Conservation (phyloP, 2,888 invertebrate species). For the Cephus runcator region DNA sequence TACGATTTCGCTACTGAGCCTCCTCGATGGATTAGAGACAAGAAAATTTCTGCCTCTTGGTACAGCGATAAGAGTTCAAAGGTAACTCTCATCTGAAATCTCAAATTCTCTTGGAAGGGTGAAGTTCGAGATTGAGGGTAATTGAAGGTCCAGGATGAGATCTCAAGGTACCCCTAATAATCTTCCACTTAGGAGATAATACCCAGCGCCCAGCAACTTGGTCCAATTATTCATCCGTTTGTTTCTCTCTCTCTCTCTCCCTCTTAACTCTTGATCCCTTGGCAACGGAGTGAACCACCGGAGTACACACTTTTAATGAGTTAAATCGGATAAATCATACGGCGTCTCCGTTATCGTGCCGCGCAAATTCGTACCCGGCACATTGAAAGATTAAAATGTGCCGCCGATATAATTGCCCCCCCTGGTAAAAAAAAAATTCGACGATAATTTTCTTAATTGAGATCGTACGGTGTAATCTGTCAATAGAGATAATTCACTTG, state of each 20-base stretch:
- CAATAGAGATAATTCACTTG: not conserved
- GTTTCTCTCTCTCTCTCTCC: not conserved
- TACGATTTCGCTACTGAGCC: not conserved
- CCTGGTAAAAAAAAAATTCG: not conserved
- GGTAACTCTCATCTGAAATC: not conserved
- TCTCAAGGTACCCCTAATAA: not conserved
- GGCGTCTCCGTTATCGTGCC: not conserved
- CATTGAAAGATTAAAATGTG: not conserved
- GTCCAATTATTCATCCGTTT: not conserved
- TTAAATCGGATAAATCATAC: not conserved
- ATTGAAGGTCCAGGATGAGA: not conserved
- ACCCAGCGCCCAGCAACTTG: not conserved
- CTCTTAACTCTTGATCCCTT: not conserved
- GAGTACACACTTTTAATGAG: not conserved
- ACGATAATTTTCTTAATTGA: no score
- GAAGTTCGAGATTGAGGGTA: not conserved
- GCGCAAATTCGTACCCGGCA: not conserved
- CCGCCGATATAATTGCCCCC: rapidly evolving
- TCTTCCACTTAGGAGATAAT: slow-evolving; percentile 3
- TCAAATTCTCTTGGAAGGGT: not conserved
- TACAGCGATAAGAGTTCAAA: not conserved
- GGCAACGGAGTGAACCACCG: not conserved
- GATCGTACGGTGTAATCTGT: not conserved
- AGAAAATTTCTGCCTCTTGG: not conserved
- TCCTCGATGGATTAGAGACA: not conserved